phyloP scores from a whole-genome alignment of 1,140 invertebrate genomes.

The Temnothorax longispinosus region DNA sequence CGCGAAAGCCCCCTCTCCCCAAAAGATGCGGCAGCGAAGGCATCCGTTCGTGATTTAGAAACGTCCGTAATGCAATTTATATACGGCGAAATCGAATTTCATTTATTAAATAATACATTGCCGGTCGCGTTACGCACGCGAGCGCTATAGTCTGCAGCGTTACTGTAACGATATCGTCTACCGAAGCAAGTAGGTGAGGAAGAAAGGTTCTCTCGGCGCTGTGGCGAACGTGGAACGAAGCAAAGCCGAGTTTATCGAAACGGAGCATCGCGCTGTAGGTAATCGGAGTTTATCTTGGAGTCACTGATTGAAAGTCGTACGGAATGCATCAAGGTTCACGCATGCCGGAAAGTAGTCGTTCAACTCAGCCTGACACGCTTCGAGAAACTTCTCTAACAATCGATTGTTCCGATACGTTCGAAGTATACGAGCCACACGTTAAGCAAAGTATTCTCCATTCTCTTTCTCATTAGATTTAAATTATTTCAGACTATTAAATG shows the following conservation, averaged over 20 bases:
- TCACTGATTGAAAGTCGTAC: conserved; percentile 2
- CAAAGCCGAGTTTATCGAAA: conserved; percentile 31
- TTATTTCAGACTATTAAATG: background rate
- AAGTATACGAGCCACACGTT: background rate
- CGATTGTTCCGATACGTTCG: background rate
- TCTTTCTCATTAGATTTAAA: background rate
- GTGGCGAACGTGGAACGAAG: conserved; percentile 5
- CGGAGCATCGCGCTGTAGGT: conserved; percentile 19
- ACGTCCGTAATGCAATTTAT: background rate
- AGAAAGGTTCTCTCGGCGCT: background rate
- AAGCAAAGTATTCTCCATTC: background rate
- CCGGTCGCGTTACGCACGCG: background rate
- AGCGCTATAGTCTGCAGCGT: background rate
- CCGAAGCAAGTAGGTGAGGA: conserved; percentile 30
- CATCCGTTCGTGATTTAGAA: background rate
- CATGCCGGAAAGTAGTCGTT: background rate
- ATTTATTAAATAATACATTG: conserved; percentile 9
- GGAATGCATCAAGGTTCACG: background rate
- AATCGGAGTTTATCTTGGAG: conserved; percentile 3
- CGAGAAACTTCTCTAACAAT: background rate
- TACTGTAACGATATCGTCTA: conserved; percentile 11
- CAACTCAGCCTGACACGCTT: background rate
- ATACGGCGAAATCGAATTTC: background rate
- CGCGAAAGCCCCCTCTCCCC: no score
- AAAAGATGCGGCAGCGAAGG: background rate